Evolutionary conservation across 2,113 vertebrate genomes (phyloP).

Genomic region (Ondatra zibethicus): DNA sequence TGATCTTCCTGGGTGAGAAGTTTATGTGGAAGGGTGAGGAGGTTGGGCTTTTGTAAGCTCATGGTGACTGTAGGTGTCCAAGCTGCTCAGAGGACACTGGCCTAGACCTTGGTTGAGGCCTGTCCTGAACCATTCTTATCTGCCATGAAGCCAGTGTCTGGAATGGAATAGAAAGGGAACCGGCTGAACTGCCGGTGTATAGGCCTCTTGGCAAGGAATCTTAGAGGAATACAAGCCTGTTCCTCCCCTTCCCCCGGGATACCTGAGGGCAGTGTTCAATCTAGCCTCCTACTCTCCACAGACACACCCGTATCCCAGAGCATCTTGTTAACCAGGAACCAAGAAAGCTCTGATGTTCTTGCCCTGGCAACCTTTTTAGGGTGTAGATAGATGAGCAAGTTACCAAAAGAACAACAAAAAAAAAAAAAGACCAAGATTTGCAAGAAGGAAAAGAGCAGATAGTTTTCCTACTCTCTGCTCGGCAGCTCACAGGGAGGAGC

Average conservation of each 20-base stretch:
- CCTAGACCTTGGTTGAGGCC: neutral
- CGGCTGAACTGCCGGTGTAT: neutral
- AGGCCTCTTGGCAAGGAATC: neutral
- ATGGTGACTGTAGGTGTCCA: accelerated
- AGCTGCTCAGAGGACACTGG: neutral
- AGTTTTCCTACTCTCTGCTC: neutral
- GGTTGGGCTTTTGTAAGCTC: neutral
- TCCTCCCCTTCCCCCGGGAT: neutral
- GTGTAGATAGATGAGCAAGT: neutral
- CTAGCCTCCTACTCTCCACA: neutral
- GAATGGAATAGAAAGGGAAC: neutral
- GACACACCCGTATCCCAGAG: neutral
- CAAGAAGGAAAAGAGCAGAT: neutral
- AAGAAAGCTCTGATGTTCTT: neutral
- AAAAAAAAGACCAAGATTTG: neutral
- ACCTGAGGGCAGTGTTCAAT: neutral
- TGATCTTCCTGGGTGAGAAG: neutral
- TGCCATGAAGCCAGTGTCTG: neutral
- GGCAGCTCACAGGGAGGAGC: neutral
- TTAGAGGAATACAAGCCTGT: neutral
- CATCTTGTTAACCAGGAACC: neutral
- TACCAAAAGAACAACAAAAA: neutral
- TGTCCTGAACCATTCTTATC: neutral
- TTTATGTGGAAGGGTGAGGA: neutral
- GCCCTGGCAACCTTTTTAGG: neutral